Base-by-base conservation (phyloP, 2,797 vertebrate species). In the Phrynocephalus vlangalii region DNA sequence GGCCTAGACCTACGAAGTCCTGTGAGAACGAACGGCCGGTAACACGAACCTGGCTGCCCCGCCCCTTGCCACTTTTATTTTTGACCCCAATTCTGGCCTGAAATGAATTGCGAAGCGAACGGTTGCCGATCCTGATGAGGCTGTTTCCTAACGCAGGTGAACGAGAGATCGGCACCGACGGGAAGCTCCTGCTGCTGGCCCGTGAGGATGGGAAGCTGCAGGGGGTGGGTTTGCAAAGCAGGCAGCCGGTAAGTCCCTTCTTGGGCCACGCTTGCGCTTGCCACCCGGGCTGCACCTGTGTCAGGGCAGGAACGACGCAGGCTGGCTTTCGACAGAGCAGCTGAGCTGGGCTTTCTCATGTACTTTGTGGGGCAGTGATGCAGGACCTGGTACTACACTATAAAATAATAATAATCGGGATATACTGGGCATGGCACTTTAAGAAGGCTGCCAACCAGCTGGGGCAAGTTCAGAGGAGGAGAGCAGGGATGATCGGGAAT, bases 181-280 rank as follows among this genome's bases (percentile, higher is more conserved):
- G 95, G 5, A 97, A 97, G n/a, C 92, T 97, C 87, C 88, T 97
- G 88, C 93, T 97, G 30, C 88, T 97, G 93, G 97, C 97, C 26
- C 96, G 93, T 78, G 97, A 97, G 87, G 97, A 97, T 93, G 96
- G 94, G 90, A 97, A 96, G 71, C 94, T 97, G 56, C 96, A 97
- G 89, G 96, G 96, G 48, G 91, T 97, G 82, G 96, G 97, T 90
- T 92, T 97, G 84, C 96, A 96, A 85, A 97, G 96, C 94, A 96
- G 97, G 88, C 96, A 96, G 84, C 94, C 92, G 91, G 97, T 96
- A 94, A 96, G 96, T 92, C 3, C 56, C 48, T 9, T 44, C 22
- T 11, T 1, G 20, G 10, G 50, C 30, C 66, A 0, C 0, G 28
- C 0, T 5, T 30, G 5, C 13, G n/a, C 18, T 20, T 26, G 44